Evolutionary conservation across 2,797 vertebrate species (phyloP).

Genomic region (Geotrypetes seraphini): DNA sequence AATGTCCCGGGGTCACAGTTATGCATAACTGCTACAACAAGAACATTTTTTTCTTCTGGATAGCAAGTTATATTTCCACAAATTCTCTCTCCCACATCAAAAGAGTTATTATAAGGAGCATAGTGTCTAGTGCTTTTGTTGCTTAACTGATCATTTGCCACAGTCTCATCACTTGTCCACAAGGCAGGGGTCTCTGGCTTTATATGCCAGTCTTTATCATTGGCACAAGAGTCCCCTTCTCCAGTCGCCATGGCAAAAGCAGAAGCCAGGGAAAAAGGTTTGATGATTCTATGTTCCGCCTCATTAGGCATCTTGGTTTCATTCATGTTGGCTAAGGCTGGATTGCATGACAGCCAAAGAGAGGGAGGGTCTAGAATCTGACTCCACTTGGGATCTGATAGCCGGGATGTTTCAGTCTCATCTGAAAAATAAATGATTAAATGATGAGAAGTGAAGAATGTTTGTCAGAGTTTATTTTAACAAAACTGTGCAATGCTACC

Average conservation of each 20-base stretch:
- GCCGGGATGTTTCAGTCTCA: slow-evolving; percentile 75
- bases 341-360: slow-evolving; percentile 66
- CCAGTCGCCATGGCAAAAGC: slow-evolving; percentile 34
- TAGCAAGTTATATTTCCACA: slow-evolving; percentile 36
- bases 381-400: slow-evolving; percentile 86
- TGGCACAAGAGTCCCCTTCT: slow-evolving; percentile 41
- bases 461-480: not conserved
- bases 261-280: slow-evolving; percentile 60
- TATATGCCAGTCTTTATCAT: slow-evolving; percentile 53
- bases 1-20: slow-evolving; percentile 56
- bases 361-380: slow-evolving; percentile 83
- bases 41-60: slow-evolving; percentile 60
- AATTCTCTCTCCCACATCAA: slow-evolving; percentile 40
- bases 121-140: slow-evolving; percentile 36
- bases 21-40: slow-evolving; percentile 59
- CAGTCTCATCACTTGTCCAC: slow-evolving; percentile 72
- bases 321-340: slow-evolving; percentile 56
- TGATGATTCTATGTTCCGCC: slow-evolving; percentile 63
- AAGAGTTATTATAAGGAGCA: slow-evolving; percentile 31
- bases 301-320: slow-evolving; percentile 66
- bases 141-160: slow-evolving; percentile 50
- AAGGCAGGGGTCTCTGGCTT: slow-evolving; percentile 51
- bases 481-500: too few relatives aligned
- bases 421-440: slow-evolving; percentile 51
- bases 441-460: slow-evolving; percentile 1